Evolutionary conservation across 2,113 vertebrate genomes (phyloP).

Genomic region (Carassius auratus): DNA sequence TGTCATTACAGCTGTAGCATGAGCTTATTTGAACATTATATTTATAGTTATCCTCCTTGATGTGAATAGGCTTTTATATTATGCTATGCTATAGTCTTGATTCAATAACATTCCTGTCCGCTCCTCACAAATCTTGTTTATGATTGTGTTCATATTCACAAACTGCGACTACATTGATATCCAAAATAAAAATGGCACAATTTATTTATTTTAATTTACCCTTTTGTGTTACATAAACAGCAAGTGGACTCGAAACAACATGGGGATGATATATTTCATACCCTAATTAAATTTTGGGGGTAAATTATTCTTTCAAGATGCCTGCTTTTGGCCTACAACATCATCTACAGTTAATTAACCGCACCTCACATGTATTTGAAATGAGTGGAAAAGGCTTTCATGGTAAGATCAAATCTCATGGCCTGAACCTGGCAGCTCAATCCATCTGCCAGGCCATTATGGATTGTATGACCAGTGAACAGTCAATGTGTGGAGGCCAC

Average conservation of each 20-base stretch:
- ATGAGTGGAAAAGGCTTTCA: slow-evolving; percentile 34
- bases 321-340: background rate
- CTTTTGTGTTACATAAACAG: background rate
- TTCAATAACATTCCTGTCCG: background rate
- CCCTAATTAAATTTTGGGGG: background rate
- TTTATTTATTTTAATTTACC: too few relatives aligned
- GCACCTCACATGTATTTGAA: slow-evolving; percentile 15
- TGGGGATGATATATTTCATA: background rate
- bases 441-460: slow-evolving; percentile 76
- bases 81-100: background rate
- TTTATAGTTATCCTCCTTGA: background rate
- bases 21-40: background rate
- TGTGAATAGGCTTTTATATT: background rate
- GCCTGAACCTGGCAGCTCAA: slow-evolving; percentile 72
- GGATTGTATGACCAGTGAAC: slow-evolving; percentile 75
- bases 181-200: background rate
- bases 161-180: background rate
- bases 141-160: background rate
- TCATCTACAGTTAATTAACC: slow-evolving; percentile 22
- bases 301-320: background rate
- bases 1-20: background rate
- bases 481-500: slow-evolving; percentile 80
- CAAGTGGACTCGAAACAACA: too few relatives aligned
- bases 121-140: too few relatives aligned
- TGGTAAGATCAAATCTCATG: slow-evolving; percentile 51